Evolutionary conservation across 2,113 vertebrate genomes (phyloP).

Genomic region (Dascyllus trimaculatus): DNA sequence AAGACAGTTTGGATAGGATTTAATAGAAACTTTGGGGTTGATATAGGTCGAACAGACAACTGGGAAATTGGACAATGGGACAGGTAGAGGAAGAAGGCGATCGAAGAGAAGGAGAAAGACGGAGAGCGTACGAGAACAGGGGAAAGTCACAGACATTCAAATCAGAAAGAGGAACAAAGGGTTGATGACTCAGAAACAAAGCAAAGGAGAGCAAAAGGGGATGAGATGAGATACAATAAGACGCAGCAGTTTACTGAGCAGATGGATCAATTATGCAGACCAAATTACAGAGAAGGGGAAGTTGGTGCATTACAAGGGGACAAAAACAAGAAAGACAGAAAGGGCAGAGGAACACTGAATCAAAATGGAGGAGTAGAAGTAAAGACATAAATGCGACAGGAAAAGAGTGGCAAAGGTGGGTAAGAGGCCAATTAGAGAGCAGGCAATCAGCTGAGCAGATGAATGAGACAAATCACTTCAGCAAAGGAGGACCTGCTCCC

Average conservation of each 20-base stretch:
- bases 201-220: conserved; percentile 45
- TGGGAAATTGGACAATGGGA: conserved; percentile 68
- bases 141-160: conserved; percentile 71
- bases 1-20: conserved; percentile 60
- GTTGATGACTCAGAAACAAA: conserved; percentile 67
- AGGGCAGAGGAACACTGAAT: conserved; percentile 34
- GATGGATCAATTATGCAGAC: conserved; percentile 79
- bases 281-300: conserved; percentile 70
- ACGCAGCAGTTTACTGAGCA: conserved; percentile 71
- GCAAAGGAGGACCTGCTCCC: conserved; percentile 36
- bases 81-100: conserved; percentile 21
- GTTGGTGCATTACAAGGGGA: conserved; percentile 48
- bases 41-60: conserved; percentile 73
- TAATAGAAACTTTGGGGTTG: conserved; percentile 58
- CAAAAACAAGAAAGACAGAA: conserved; percentile 37
- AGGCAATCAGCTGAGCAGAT: conserved; percentile 58
- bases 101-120: conserved; percentile 28
- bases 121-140: conserved; percentile 61
- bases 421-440: conserved; percentile 45
- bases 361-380: conserved; percentile 49
- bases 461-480: conserved; percentile 49
- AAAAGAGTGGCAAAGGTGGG: conserved; percentile 25
- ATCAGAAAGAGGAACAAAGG: conserved; percentile 68
- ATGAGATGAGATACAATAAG: conserved; percentile 57
- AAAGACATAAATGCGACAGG: conserved; percentile 47